Percentiles rank a stretch among this genome's conserved stretches.
These are phyloP conservation scores for Dendrolimus houi DNA, from an alignment of 2,888 invertebrate genomes.

Conservation along the genomic window DNA sequence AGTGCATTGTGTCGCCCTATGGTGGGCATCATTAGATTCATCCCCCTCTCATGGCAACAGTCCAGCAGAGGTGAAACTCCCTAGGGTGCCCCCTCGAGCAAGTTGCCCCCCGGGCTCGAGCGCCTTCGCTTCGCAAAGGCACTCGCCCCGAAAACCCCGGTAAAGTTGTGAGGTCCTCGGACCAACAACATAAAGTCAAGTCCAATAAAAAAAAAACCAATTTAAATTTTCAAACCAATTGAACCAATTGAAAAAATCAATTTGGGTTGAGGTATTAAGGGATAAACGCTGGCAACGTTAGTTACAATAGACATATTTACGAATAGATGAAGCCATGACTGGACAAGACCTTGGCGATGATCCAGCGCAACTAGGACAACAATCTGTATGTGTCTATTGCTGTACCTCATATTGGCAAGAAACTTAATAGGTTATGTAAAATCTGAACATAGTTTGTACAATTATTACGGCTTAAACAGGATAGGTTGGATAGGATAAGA, in stretches of 20 bases:
- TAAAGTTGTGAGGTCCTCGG: too few relatives aligned
- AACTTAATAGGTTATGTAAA: slow-evolving; percentile 52
- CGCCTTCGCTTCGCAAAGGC: too few relatives aligned
- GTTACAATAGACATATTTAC: not conserved
- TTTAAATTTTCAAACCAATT: too few relatives aligned
- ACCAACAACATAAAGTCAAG: too few relatives aligned
- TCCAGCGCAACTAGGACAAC: slow-evolving; percentile 63
- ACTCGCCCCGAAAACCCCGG: too few relatives aligned
- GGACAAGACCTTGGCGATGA: slow-evolving; percentile 51
- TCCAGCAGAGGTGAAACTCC: too few relatives aligned
- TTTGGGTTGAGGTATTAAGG: slow-evolving; percentile 17
- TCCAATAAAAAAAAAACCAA: slow-evolving; percentile 16
- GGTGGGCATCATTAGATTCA: too few relatives aligned
- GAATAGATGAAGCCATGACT: slow-evolving; percentile 18
- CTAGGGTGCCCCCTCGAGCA: too few relatives aligned
- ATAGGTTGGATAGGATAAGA: too few relatives aligned
- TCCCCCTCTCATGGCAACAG: too few relatives aligned
- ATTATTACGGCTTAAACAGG: not conserved
- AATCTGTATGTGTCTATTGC: slow-evolving; percentile 48
- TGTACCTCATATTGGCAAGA: slow-evolving; percentile 65
- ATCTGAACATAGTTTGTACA: slow-evolving; percentile 20
- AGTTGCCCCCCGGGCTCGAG: too few relatives aligned
- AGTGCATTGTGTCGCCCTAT: too few relatives aligned
- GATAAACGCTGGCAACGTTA: slow-evolving; percentile 14
- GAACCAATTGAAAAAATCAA: slow-evolving; percentile 4